These are phyloP conservation scores for Lepidotrigona ventralis DNA, from an alignment of 1,140 invertebrate genomes.

Conservation along the genomic window DNA sequence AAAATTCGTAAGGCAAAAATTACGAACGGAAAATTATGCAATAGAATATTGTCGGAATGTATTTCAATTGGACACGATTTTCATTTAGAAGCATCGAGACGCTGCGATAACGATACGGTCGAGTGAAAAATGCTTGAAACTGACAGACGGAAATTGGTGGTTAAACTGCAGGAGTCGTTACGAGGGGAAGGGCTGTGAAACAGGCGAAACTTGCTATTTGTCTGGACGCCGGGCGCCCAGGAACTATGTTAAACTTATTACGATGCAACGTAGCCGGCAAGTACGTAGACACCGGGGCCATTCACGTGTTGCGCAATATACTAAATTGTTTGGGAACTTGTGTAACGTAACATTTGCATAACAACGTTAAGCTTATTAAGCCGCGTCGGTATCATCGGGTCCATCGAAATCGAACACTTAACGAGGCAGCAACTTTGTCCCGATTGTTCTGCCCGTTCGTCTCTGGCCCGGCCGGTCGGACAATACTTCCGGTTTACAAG, in stretches of 20 bases:
- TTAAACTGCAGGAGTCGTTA: neutral
- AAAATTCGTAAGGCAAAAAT: too few relatives aligned
- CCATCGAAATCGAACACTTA: conserved; percentile 50
- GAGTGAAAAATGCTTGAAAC: neutral
- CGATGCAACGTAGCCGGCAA: conserved; percentile 31
- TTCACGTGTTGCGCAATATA: conserved; percentile 46
- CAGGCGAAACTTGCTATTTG: conserved; percentile 43
- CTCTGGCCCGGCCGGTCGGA: neutral
- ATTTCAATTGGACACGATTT: neutral
- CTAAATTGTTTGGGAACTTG: conserved; percentile 63
- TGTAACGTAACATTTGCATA: conserved; percentile 63
- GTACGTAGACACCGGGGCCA: conserved; percentile 20
- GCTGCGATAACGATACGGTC: neutral
- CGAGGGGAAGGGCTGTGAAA: too few relatives aligned
- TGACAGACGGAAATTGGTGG: neutral
- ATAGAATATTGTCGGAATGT: too few relatives aligned
- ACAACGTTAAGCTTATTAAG: conserved; percentile 62
- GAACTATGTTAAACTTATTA: conserved; percentile 56
- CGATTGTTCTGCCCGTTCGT: conserved; percentile 5
- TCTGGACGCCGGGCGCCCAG: neutral
- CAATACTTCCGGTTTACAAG: neutral
- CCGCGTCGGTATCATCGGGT: conserved; percentile 41
- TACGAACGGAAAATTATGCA: too few relatives aligned
- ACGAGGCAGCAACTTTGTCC: conserved; percentile 19
- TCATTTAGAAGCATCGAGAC: too few relatives aligned